Evolutionary conservation across 2,888 invertebrate genomes (phyloP).

Genomic region (Leptopilina syphax): DNA sequence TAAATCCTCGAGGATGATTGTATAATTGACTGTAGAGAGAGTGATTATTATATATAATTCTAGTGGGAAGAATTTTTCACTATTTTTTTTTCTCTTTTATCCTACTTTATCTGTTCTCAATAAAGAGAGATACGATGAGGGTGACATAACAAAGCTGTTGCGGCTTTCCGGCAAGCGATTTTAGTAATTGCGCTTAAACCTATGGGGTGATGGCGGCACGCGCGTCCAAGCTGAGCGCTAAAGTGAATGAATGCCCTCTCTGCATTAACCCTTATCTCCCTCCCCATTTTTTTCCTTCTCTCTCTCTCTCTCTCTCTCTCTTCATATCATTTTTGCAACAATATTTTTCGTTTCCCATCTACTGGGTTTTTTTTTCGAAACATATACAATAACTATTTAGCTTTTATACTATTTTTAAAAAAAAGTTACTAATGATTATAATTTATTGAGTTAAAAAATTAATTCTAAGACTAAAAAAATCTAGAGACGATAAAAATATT

Average conservation of each 20-base stretch:
- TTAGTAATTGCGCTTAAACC: slow-evolving; percentile 75
- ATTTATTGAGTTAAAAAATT: neutral
- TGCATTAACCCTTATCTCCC: slow-evolving; percentile 57
- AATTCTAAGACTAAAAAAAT: too few relatives aligned
- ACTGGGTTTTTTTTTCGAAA: neutral
- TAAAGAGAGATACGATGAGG: slow-evolving; percentile 58
- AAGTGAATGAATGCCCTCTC: slow-evolving; percentile 57
- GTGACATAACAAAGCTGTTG: slow-evolving; percentile 65
- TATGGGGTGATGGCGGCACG: slow-evolving; percentile 67
- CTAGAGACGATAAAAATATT: too few relatives aligned
- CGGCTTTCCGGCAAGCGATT: slow-evolving; percentile 67
- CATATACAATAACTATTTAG: neutral
- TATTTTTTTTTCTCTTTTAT: neutral
- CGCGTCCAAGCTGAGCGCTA: slow-evolving; percentile 56
- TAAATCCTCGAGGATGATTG: neutral
- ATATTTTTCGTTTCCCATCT: neutral
- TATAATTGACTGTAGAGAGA: neutral
- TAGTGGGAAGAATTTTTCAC: slow-evolving; percentile 3
- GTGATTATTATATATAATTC: neutral
- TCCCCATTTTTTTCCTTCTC: slow-evolving; percentile 35
- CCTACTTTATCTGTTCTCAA: neutral
- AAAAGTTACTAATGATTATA: too few relatives aligned
- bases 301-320: slow-evolving; percentile 38
- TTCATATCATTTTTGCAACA: slow-evolving; percentile 27
- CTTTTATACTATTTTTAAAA: neutral